These are phyloP conservation scores for Laupala kohalensis DNA, from an alignment of 1,140 invertebrate genomes.

Conservation along the genomic window DNA sequence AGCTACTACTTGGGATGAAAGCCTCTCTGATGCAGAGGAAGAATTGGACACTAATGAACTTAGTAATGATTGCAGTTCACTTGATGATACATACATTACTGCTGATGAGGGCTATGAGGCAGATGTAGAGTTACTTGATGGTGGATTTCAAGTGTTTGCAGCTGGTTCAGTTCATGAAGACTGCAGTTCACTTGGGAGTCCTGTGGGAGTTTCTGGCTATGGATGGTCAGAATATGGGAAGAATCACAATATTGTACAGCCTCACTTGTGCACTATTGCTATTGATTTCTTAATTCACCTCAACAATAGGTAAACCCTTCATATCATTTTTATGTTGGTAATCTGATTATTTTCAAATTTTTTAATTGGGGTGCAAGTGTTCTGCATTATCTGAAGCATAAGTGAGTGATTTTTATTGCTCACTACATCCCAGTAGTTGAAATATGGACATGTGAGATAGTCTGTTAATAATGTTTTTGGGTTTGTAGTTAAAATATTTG, in stretches of 20 bases:
- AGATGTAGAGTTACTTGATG: conserved; percentile 30
- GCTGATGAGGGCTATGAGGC: conserved; percentile 49
- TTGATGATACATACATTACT: conserved; percentile 30
- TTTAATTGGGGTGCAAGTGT: not conserved
- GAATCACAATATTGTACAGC: conserved; percentile 6
- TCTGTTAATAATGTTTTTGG: too few species aligned
- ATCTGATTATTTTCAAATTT: not conserved
- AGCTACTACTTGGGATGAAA: conserved; percentile 6
- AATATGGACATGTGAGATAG: too few species aligned
- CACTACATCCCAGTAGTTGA: too few species aligned
- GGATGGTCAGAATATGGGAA: not conserved
- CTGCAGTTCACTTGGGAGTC: conserved; percentile 1
- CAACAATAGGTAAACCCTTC: conserved; percentile 38
- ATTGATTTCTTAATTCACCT: conserved; percentile 45
- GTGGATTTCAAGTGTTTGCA: not conserved
- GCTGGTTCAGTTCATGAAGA: not conserved
- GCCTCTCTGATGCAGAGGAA: conserved; percentile 10
- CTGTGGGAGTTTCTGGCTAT: not conserved
- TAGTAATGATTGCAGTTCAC: conserved; percentile 32
- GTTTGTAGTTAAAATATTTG: too few species aligned
- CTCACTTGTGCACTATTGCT: conserved; percentile 36
- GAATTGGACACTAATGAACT: conserved; percentile 34
- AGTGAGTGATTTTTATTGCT: too few species aligned
- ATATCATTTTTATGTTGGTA: not conserved
- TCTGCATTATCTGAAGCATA: too few species aligned